Percentiles rank a stretch among this genome's conserved stretches.
Evolutionary conservation across 2,888 invertebrate genomes (phyloP).

Genomic region (Orthosia cruda): DNA sequence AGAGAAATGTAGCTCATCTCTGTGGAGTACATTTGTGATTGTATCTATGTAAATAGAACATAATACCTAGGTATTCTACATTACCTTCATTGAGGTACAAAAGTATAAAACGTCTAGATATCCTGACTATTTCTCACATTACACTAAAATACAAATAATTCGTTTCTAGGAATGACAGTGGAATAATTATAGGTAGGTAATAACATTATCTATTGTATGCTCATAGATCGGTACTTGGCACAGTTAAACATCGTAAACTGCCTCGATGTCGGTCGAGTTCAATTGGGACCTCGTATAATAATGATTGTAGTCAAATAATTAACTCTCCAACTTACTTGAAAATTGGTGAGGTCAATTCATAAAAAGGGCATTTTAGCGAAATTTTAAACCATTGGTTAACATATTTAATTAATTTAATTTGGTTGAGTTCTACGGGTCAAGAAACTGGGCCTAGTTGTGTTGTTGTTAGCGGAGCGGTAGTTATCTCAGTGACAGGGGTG

Average conservation of each 20-base stretch:
- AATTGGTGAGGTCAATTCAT: too few species aligned
- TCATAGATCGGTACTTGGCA: conserved; percentile 14
- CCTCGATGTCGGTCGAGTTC: neutral
- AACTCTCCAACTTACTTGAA: too few species aligned
- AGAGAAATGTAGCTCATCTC: neutral
- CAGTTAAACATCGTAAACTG: conserved; percentile 15
- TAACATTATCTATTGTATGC: conserved; percentile 22
- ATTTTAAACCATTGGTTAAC: too few species aligned
- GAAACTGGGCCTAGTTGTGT: too few species aligned
- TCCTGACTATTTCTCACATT: conserved; percentile 7
- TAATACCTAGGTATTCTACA: too few species aligned
- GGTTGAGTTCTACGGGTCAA: too few species aligned
- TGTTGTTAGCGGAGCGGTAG: too few species aligned
- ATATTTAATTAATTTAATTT: too few species aligned
- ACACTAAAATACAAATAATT: neutral
- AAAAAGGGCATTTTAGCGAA: too few species aligned
- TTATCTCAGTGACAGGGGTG: too few species aligned
- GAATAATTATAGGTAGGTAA: neutral
- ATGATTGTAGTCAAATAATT: too few species aligned
- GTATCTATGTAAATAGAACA: neutral
- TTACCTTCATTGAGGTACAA: neutral
- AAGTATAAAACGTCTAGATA: neutral
- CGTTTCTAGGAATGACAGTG: conserved; percentile 15
- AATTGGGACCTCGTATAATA: neutral
- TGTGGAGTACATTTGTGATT: too few species aligned